Base-by-base conservation (phyloP, 2,113 vertebrate genomes). In the Puma concolor region DNA sequence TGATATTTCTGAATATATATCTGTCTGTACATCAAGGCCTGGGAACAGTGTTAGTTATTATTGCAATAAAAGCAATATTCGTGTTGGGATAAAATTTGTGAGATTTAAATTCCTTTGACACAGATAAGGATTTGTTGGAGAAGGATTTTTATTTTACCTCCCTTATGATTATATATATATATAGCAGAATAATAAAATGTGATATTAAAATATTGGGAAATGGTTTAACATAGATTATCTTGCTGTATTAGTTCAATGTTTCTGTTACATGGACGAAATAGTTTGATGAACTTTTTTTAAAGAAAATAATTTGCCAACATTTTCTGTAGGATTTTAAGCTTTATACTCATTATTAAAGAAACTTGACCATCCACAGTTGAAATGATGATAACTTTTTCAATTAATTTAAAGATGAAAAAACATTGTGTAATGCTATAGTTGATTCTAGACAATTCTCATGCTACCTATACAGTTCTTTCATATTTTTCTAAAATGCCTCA, bases 81-180 rank as follows among this genome's bases (percentile, higher is more conserved):
- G n/a, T 38, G 17, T 66, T 64, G 15, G 60, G 64, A 94, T 94
- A 76, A 74, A 85, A 80, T 77, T 90, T 94, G 50, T 95, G 64
- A 87, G 36, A 94, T 92, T 94, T 97, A 97, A 96, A 44, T 94
- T 97, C 5, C 36, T 90, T 97, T 95, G 54, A 66, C 69, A 80
- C 44, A 72, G 7, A 63, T 76, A 12, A 8, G 27, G 16, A 92
- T 76, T 91, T 95, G 12, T 86, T 93, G 76, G 27, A 91, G 79
- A 1, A 76, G 4, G 11, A 91, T 72, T 95, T 94, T 92, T 91
- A 96, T 89, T 92, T 95, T 85, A 54, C 27, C 44, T 83, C 2
- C 6, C 7, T 92, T 83, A 63, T 7, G 14, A 71, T 63, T 72
- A 27, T 5, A 66, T 93, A 67, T 93, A 67, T 84, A 80, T 84